A percentile compares a stretch with the other conserved stretches of the same genome.
Conservation (phyloP, 1,140 invertebrate species). For the Parasteatoda tepidariorum region DNA sequence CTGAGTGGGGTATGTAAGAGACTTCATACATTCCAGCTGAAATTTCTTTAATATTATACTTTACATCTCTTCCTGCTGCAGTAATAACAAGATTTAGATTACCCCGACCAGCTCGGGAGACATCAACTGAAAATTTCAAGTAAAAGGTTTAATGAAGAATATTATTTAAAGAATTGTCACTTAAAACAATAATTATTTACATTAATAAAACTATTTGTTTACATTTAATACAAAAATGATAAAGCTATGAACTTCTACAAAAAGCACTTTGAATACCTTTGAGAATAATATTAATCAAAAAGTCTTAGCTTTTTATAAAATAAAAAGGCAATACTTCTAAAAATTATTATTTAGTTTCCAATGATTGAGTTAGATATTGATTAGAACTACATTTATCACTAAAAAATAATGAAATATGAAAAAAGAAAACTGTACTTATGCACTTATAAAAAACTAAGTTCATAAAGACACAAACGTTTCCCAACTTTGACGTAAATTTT, state of each 20-base stretch:
- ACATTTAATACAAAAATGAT: neutral
- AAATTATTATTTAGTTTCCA: too few species aligned
- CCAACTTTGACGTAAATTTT: too few species aligned
- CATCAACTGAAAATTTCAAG: slow-evolving; percentile 78
- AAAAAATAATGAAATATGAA: too few species aligned
- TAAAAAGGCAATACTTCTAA: too few species aligned
- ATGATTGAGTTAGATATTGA: too few species aligned
- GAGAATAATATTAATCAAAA: too few species aligned
- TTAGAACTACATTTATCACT: too few species aligned
- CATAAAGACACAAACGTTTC: too few species aligned
- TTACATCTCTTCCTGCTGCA: slow-evolving; percentile 82
- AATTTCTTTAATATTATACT: slow-evolving; percentile 76
- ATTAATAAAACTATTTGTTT: neutral
- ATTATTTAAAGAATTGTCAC: neutral
- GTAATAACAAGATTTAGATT: slow-evolving; percentile 82
- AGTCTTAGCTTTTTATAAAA: too few species aligned
- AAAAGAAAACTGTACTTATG: too few species aligned
- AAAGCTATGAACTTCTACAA: neutral
- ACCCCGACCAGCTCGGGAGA: slow-evolving; percentile 81
- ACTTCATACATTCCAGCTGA: slow-evolving; percentile 74
- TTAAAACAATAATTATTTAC: neutral
- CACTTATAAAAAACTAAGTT: too few species aligned
- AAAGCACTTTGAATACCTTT: too few species aligned
- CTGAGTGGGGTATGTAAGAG: slow-evolving; percentile 83
- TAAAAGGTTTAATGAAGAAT: slow-evolving; percentile 28